Conservation (phyloP, 2,113 vertebrate genomes). For the Sylvia atricapilla region DNA sequence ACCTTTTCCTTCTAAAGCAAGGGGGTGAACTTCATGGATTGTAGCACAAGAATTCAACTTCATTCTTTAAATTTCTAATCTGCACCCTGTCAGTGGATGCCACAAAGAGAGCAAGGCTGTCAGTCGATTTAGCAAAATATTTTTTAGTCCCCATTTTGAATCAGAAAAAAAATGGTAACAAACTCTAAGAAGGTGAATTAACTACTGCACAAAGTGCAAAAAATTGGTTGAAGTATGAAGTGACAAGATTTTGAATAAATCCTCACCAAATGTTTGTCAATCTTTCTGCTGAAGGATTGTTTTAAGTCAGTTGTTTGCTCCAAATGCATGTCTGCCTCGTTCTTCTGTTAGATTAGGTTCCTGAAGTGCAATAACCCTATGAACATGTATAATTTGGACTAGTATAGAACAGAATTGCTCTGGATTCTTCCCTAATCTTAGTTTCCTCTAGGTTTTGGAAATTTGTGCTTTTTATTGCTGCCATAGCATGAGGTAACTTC, state of each 20-base stretch:
- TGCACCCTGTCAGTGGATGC: background rate
- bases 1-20: background rate
- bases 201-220: background rate
- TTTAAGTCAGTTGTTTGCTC: background rate
- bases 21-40: background rate
- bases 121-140: background rate
- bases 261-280: background rate
- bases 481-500: background rate
- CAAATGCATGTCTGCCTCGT: accelerated
- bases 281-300: background rate
- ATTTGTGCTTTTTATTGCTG: background rate
- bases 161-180: background rate
- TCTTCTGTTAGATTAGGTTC: background rate
- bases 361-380: background rate
- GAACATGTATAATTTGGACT: background rate
- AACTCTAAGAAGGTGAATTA: background rate
- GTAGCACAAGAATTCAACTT: background rate
- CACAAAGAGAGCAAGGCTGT: background rate
- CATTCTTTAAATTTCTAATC: background rate
- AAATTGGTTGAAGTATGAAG: background rate
- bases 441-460: background rate
- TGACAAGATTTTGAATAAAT: background rate
- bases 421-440: background rate
- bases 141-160: background rate
- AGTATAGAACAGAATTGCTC: background rate